These are phyloP conservation scores for Clavelina lepadiformis DNA, from an alignment of 23 tunicate species.

Conservation along the genomic window DNA sequence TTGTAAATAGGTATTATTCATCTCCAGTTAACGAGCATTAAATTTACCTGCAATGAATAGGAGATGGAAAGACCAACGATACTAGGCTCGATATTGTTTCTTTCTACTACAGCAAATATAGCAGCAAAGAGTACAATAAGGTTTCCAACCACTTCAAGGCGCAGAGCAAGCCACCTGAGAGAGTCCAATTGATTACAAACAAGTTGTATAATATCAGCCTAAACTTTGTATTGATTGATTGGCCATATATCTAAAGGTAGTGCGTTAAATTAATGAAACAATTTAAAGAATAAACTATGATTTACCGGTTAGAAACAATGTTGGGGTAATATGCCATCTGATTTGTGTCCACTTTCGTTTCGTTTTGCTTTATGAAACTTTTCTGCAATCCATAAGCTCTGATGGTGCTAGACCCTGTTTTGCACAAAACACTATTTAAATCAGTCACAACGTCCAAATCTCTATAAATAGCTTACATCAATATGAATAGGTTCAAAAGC, in stretches of 20 bases:
- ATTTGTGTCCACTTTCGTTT: slow-evolving; percentile 70
- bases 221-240: no score
- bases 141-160: slow-evolving; percentile 83
- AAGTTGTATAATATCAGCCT: not conserved
- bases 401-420: slow-evolving; percentile 88
- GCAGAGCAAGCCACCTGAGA: slow-evolving; percentile 89
- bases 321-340: slow-evolving; percentile 94
- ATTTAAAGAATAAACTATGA: not conserved
- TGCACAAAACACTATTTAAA: not conserved
- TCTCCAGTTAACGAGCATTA: no score
- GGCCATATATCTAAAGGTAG: no score
- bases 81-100: slow-evolving; percentile 34
- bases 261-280: no score
- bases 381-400: slow-evolving; percentile 74
- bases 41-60: slow-evolving; percentile 73
- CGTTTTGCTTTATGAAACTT: slow-evolving; percentile 63
- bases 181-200: no score
- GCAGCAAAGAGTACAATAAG: slow-evolving; percentile 90
- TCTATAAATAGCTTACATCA: no score
- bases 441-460: not conserved
- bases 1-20: no score
- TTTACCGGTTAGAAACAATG: slow-evolving; percentile 88
- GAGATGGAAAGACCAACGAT: slow-evolving; percentile 88
- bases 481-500: no score
- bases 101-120: slow-evolving; percentile 79